Conservation (phyloP, 2,797 vertebrate species). For the Poecilia gillii region DNA sequence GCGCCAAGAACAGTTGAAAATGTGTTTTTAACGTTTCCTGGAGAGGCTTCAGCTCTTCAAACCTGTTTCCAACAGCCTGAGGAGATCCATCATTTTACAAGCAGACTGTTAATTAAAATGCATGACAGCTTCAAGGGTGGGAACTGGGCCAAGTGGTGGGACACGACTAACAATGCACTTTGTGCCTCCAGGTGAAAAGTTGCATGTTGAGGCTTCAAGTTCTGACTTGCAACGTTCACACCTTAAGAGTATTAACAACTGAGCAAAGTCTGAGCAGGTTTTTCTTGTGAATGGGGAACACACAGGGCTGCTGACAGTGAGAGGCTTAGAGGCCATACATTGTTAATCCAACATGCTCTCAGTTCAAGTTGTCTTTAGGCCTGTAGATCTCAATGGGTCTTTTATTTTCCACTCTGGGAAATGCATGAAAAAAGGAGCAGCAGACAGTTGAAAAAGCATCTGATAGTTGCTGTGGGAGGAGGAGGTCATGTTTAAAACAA, state of each 20-base stretch:
- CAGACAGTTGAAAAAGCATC: neutral
- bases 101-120: conserved; percentile 49
- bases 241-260: neutral
- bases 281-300: conserved; percentile 7
- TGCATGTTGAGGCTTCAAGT: conserved; percentile 27
- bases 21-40: neutral
- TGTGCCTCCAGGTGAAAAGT: conserved; percentile 24
- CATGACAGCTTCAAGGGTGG: conserved; percentile 46
- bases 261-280: neutral
- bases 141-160: conserved; percentile 30
- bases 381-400: neutral
- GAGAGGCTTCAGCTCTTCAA: conserved; percentile 11
- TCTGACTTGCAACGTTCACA: conserved; percentile 40
- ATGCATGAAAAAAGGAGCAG: neutral
- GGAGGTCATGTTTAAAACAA: neutral
- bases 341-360: neutral
- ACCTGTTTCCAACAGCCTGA: conserved; percentile 25
- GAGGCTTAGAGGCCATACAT: neutral
- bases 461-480: neutral
- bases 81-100: conserved; percentile 24
- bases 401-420: neutral
- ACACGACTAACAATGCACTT: conserved; percentile 12
- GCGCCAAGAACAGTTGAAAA: neutral
- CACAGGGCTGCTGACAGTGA: neutral
- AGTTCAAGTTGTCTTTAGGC: neutral